phyloP scores from a whole-genome alignment of 2,113 vertebrate genomes.

The Odobenus rosmarus region DNA sequence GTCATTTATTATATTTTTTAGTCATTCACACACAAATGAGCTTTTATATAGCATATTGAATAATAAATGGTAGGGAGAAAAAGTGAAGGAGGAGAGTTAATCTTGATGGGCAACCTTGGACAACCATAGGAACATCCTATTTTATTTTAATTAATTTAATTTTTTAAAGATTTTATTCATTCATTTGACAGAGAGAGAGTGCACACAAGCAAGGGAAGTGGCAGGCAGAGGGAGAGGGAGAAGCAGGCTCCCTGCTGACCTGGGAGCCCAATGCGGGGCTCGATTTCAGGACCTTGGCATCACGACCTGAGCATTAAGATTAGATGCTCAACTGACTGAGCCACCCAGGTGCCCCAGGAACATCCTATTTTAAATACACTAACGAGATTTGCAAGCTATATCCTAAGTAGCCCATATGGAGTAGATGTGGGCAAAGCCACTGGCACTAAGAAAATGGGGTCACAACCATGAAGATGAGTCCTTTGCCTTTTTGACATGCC shows the following conservation, averaged over 20 bases:
- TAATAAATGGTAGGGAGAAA: conserved; percentile 10
- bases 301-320: too few relatives aligned
- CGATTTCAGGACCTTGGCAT: too few relatives aligned
- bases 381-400: not conserved
- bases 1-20: too few relatives aligned
- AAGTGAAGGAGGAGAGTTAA: not conserved
- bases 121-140: not conserved
- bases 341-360: not conserved
- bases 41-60: not conserved
- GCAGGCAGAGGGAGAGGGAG: not conserved
- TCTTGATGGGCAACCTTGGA: not conserved
- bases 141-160: not conserved
- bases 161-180: not conserved
- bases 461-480: not conserved
- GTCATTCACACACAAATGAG: not conserved
- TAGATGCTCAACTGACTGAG: too few relatives aligned
- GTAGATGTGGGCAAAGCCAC: conserved; percentile 5
- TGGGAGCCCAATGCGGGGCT: too few relatives aligned
- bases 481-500: not conserved
- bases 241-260: not conserved
- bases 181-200: not conserved
- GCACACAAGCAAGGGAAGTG: not conserved
- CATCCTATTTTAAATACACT: conserved; percentile 15
- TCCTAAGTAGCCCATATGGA: not conserved
- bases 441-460: not conserved